A percentile compares a stretch with the other conserved stretches of the same genome.
phyloP scores from a whole-genome alignment of 1,140 invertebrate genomes.

The Drosophila gunungcola region DNA sequence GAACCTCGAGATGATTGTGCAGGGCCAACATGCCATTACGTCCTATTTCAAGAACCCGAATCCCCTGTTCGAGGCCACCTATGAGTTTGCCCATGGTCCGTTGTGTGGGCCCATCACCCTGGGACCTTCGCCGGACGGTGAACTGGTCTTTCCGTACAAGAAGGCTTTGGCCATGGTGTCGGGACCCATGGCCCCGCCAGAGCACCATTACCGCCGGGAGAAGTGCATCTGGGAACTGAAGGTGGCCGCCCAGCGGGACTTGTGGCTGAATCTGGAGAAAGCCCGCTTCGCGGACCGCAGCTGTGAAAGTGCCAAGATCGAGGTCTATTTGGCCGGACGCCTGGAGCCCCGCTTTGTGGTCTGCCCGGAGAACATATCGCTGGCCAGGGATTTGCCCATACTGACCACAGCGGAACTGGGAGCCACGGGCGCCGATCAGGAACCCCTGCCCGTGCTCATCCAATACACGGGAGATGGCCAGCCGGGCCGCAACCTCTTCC shows the following conservation, averaged over 20 bases:
- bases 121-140: constrained; percentile 91
- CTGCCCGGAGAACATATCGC: constrained; percentile 93
- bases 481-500: constrained; percentile 92
- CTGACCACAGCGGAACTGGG: constrained; percentile 90
- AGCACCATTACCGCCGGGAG: constrained; percentile 87
- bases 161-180: constrained; percentile 89
- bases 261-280: constrained; percentile 94
- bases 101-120: constrained; percentile 93
- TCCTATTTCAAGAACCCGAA: constrained; percentile 94
- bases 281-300: constrained; percentile 92
- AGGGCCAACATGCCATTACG: constrained; percentile 91
- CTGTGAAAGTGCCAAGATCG: constrained; percentile 93
- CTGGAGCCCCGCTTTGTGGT: constrained; percentile 90
- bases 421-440: constrained; percentile 87
- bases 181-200: constrained; percentile 77
- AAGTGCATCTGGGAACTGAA: constrained; percentile 95
- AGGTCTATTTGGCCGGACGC: constrained; percentile 90
- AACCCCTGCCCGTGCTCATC: constrained; percentile 87
- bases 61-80: constrained; percentile 92
- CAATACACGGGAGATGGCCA: constrained; percentile 88
- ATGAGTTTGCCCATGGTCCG: constrained; percentile 94
- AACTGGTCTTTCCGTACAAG: constrained; percentile 93
- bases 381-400: constrained; percentile 91
- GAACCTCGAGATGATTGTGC: constrained; percentile 92
- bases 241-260: constrained; percentile 91